Evolutionary conservation across 1,140 invertebrate species (phyloP).

Genomic region (Mesaphorura yosii): DNA sequence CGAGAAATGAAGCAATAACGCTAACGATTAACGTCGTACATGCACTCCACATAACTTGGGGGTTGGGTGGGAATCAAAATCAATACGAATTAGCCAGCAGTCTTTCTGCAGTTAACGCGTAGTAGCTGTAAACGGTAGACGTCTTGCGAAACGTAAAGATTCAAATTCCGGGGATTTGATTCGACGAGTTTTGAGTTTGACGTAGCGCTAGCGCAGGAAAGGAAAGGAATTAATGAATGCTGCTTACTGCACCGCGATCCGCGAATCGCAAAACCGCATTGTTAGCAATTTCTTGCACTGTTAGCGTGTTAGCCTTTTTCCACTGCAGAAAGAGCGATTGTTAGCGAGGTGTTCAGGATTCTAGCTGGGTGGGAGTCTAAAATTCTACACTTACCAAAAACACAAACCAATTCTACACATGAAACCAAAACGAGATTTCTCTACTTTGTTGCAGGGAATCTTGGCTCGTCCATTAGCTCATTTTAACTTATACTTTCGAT

Average conservation of each 20-base stretch:
- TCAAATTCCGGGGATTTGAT: no score
- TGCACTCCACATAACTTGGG: constrained; percentile 20
- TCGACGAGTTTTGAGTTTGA: no score
- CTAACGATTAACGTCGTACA: no score
- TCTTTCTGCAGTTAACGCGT: no score
- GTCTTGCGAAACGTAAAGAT: no score
- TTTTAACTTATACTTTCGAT: constrained; percentile 1
- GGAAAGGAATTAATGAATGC: neutral
- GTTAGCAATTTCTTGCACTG: neutral
- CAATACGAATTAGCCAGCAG: no score
- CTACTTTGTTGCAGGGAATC: constrained; percentile 23
- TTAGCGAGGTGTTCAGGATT: neutral
- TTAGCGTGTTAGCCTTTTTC: neutral
- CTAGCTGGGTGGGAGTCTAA: neutral
- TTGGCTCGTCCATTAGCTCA: constrained; percentile 19
- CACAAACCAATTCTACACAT: neutral
- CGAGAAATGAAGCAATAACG: no score
- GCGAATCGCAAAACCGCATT: neutral
- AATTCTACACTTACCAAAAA: constrained; percentile 8
- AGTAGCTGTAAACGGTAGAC: no score
- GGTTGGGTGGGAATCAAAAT: constrained; percentile 4
- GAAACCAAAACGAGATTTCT: constrained; percentile 17
- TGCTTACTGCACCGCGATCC: neutral
- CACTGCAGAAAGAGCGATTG: neutral
- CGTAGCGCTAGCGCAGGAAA: no score